Percentiles rank a stretch among this genome's conserved stretches.
phyloP scores from a whole-genome alignment of 2,113 vertebrate species.

The rabbit (Oryctolagus cuniculus) region DNA sequence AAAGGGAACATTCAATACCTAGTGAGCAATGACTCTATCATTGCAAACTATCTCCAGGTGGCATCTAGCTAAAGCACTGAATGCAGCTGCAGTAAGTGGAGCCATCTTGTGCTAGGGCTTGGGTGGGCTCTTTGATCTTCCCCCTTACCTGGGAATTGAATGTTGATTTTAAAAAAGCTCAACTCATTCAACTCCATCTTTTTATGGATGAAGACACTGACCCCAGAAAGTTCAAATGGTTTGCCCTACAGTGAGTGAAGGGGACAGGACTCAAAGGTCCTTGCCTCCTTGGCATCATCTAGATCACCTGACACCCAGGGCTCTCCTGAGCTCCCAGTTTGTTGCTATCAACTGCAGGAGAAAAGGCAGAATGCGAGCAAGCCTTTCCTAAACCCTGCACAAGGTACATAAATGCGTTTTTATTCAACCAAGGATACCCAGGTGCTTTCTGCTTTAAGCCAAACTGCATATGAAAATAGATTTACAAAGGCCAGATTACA shows the following conservation, averaged over 20 bases:
- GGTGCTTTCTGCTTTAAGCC: slow-evolving; percentile 46
- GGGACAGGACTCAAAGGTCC: background rate
- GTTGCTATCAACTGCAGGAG: background rate
- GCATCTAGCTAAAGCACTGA: background rate
- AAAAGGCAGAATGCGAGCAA: background rate
- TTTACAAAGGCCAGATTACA: background rate
- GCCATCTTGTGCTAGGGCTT: background rate
- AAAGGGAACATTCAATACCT: slow-evolving; percentile 16
- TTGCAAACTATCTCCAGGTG: background rate
- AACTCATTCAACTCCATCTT: background rate
- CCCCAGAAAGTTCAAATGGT: background rate
- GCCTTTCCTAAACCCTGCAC: slow-evolving; percentile 2
- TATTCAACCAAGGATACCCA: background rate
- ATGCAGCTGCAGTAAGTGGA: background rate
- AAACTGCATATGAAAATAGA: background rate
- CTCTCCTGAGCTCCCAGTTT: background rate
- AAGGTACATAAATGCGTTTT: slow-evolving; percentile 41
- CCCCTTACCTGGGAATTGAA: background rate
- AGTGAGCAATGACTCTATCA: background rate
- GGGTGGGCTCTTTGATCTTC: background rate
- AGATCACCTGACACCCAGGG: background rate
- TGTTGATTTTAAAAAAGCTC: background rate
- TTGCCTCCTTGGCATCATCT: background rate
- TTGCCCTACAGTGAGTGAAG: background rate
- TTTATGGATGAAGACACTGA: background rate